Evolutionary conservation across 2,797 vertebrate genomes (phyloP).

Genomic region (Garrulus glandarius): DNA sequence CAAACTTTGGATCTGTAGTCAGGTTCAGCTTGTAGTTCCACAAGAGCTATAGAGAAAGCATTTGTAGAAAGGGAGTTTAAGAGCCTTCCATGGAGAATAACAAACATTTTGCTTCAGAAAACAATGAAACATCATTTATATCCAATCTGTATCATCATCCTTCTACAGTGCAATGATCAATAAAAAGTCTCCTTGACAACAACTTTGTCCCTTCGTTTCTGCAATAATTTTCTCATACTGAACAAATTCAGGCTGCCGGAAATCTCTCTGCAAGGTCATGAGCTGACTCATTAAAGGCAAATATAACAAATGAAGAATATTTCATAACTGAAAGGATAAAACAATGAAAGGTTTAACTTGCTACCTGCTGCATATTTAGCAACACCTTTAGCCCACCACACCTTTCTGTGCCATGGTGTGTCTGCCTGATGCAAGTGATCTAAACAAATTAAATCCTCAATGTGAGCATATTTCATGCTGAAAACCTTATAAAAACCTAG

Average conservation of each 20-base stretch:
- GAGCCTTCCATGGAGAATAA: neutral
- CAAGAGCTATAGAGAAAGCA: constrained; percentile 74
- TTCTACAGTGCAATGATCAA: neutral
- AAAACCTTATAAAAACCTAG: neutral
- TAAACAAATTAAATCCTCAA: neutral
- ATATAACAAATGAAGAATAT: neutral
- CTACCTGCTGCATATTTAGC: neutral
- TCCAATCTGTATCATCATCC: neutral
- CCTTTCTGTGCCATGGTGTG: neutral
- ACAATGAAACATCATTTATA: neutral
- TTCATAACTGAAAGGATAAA: neutral
- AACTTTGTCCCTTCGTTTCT: neutral
- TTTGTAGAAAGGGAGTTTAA: neutral
- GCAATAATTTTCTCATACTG: neutral
- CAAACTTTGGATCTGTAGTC: constrained; percentile 93
- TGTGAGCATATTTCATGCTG: neutral
- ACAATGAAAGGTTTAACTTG: neutral
- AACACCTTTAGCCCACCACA: neutral
- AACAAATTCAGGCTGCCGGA: neutral
- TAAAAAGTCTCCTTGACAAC: constrained; percentile 12
- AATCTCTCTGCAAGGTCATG: neutral
- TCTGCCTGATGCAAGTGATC: neutral
- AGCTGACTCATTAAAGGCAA: neutral
- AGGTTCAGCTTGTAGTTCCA: constrained; percentile 97
- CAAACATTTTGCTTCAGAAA: neutral